Conservation (phyloP, 2,113 vertebrate species). For the Athene noctua region DNA sequence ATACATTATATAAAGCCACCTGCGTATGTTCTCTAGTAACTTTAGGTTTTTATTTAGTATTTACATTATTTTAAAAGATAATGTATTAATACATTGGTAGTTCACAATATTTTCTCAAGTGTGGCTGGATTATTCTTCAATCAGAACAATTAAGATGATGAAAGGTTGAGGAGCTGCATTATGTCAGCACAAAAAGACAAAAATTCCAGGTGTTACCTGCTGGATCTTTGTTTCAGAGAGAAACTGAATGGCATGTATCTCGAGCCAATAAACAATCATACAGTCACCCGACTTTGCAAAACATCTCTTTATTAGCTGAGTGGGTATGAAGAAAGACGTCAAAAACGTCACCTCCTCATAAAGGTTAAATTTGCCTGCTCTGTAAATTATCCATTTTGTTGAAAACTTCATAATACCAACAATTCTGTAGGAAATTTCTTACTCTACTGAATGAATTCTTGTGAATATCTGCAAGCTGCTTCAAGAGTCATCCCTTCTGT, state of each 20-base stretch:
- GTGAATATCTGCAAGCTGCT: not conserved
- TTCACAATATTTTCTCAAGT: not conserved
- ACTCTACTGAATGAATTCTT: not conserved
- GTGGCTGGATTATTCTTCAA: not conserved
- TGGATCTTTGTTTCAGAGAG: not conserved
- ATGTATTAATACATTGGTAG: not conserved
- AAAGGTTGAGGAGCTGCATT: not conserved
- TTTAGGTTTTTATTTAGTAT: not conserved
- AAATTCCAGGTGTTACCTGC: fast-evolving
- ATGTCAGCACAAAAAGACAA: not conserved
- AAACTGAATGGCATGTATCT: not conserved
- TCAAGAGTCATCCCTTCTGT: not conserved
- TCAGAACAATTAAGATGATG: not conserved
- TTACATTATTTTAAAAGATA: not conserved
- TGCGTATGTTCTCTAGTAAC: not conserved
- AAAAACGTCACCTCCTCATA: not conserved
- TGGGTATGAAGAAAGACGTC: not conserved
- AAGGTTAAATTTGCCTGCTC: not conserved
- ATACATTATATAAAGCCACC: not conserved
- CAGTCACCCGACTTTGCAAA: not conserved
- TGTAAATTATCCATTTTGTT: not conserved
- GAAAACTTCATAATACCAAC: not conserved
- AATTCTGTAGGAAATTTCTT: not conserved
- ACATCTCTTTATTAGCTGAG: conserved; percentile 1
- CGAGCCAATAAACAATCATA: not conserved